Percentiles rank a stretch among this genome's conserved stretches.
Conservation (phyloP, 2,797 vertebrate genomes). For the Melanotaenia trifasciata region DNA sequence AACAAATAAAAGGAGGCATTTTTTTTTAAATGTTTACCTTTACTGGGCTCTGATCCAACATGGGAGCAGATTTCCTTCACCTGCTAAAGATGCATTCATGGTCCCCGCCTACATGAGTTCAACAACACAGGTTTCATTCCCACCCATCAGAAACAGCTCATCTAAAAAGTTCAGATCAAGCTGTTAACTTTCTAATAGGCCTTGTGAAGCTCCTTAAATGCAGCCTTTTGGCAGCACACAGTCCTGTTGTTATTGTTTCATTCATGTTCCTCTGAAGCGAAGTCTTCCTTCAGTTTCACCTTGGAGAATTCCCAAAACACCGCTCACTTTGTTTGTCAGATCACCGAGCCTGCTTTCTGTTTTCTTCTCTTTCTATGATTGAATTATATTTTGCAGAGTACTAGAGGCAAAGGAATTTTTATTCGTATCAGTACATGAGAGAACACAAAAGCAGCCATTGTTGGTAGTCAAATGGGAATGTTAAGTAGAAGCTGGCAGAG, state of each 20-base stretch:
- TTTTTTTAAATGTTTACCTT: no score
- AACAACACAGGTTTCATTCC: neutral
- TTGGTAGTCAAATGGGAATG: conserved; percentile 76
- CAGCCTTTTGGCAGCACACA: conserved; percentile 34
- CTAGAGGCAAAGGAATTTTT: conserved; percentile 62
- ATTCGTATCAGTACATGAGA: conserved; percentile 59
- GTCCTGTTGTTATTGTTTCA: conserved; percentile 23
- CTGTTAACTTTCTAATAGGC: conserved; percentile 40
- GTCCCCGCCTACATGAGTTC: neutral
- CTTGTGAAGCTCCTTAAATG: conserved; percentile 50
- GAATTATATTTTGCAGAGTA: conserved; percentile 64
- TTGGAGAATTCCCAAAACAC: conserved; percentile 60
- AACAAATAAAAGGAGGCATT: no score
- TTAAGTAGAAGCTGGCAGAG: conserved; percentile 75
- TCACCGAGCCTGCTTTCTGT: conserved; percentile 33
- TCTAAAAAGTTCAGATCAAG: conserved; percentile 29
- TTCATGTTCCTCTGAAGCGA: conserved; percentile 46
- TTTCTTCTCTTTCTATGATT: conserved; percentile 52
- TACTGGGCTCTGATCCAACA: neutral
- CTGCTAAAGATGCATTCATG: neutral
- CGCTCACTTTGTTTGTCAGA: conserved; percentile 53
- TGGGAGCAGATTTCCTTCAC: neutral
- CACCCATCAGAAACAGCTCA: conserved; percentile 27
- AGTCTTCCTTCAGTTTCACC: conserved; percentile 54
- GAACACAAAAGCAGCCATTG: conserved; percentile 61